Conservation (phyloP, 2,888 invertebrate species). For the Pseudanteris insignis region DNA sequence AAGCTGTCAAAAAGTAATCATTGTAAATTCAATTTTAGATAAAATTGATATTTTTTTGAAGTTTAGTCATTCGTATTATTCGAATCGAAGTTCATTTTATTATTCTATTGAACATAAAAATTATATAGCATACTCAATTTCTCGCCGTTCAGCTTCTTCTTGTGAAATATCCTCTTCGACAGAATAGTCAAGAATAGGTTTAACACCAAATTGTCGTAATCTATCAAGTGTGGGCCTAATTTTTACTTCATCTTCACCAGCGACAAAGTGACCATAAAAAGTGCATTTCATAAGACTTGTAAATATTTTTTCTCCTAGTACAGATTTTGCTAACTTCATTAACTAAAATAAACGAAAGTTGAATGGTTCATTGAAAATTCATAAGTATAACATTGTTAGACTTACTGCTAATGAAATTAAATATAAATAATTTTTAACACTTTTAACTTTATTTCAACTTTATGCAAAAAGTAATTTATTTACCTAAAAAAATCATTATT, state of each 20-base stretch:
- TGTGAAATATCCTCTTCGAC: constrained; percentile 95
- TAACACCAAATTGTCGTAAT: constrained; percentile 94
- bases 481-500: too few species aligned
- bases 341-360: constrained; percentile 71
- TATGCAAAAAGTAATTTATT: too few species aligned
- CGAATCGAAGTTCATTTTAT: too few species aligned
- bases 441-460: constrained; percentile 2
- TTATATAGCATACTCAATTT: constrained; percentile 81
- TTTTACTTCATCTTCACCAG: constrained; percentile 90
- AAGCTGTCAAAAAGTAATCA: too few species aligned
- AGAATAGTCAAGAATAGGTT: constrained; percentile 98
- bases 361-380: too few species aligned
- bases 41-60: too few species aligned
- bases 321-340: constrained; percentile 79
- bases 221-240: constrained; percentile 87
- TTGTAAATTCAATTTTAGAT: too few species aligned
- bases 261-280: constrained; percentile 99
- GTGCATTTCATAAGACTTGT: constrained; percentile 87
- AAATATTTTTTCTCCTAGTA: constrained; percentile 86
- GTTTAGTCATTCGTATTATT: too few species aligned
- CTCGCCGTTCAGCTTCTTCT: constrained; percentile 93
- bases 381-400: not conserved
- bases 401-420: not conserved
- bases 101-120: too few species aligned
- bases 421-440: too few species aligned